Base-by-base conservation (phyloP, 1,140 invertebrate genomes). In the Heliconius congener region DNA sequence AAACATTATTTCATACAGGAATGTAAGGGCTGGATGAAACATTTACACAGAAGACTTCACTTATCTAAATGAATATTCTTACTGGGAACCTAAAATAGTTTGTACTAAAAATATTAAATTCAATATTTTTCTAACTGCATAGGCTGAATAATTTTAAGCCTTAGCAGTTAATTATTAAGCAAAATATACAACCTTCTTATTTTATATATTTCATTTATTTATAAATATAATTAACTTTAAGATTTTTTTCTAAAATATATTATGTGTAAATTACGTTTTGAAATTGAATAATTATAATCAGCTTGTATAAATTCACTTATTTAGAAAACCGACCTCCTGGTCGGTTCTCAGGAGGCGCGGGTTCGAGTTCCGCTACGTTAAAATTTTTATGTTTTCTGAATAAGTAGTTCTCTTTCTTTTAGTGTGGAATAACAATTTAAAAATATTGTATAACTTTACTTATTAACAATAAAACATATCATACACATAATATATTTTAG, bases 41-140 rank as follows among this genome's bases (percentile, higher is more conserved):
- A 78, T 60, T 52, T 52, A 55, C 23, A 74, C 52, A 85, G 88
- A 89, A 88, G 87, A 90, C 87, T 83, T 72, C 60, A 73, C 81
- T 83, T 66, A 71, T 60, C 74, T 81, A 55, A 66, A 73, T 80
- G 74, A 81, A 81, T 81, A 78, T 81, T 75, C 76, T 78, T 78
- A 76, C 18, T 73, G 72, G 13, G 37, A 73, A 77, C 39, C 73
- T 37, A 75, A 75, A 42, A 42, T 18, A 75, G 57, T 75, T 75
- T 75, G 74, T 74, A 74, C 73, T 74, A 30, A 34, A 3, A 52
- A 74, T 50, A 66, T 66, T 66, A 66, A 66, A 66, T 66, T 66
- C 60, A 66, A 27, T 66, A 66, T 13, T 66, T 66, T 66, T 27
- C 60, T 66, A 30, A 66, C 60, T 27, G 60, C 60, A 27, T 27